Percentiles rank a stretch among this genome's conserved stretches.
These are phyloP conservation scores for Colletes latitarsis DNA, from an alignment of 1,140 invertebrate species.

Conservation along the genomic window DNA sequence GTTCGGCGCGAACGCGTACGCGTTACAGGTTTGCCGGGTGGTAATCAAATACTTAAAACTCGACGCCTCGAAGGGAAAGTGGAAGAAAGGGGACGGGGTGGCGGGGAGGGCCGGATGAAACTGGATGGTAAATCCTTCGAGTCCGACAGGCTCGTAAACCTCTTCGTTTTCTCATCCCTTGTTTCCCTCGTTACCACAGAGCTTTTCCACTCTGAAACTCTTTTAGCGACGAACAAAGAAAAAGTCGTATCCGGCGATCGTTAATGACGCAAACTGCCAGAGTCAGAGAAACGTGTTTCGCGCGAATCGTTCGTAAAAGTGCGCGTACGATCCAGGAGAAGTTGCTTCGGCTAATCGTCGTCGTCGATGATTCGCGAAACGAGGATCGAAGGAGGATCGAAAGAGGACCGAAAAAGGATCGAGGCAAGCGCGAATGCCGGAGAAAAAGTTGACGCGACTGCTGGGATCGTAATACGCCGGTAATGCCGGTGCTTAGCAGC, in stretches of 20 bases:
- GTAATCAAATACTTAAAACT: constrained; percentile 79
- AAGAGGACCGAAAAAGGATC: constrained; percentile 1
- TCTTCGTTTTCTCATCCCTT: constrained; percentile 43
- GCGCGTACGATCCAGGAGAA: no score
- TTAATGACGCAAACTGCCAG: no score
- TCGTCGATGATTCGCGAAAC: neutral
- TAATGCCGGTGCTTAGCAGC: constrained; percentile 80
- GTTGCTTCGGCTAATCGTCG: constrained; percentile 6
- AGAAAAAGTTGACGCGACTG: constrained; percentile 74
- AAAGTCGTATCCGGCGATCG: no score
- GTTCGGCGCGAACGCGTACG: constrained; percentile 41
- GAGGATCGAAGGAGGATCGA: neutral
- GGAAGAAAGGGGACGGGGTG: constrained; percentile 25
- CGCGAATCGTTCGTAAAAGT: no score
- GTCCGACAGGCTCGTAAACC: constrained; percentile 59
- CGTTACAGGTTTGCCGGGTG: constrained; percentile 68
- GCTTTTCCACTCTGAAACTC: no score
- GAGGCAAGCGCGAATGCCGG: constrained; percentile 35
- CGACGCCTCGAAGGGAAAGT: constrained; percentile 14
- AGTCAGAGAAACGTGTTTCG: no score
- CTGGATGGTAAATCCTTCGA: constrained; percentile 40
- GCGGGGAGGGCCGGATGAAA: constrained; percentile 19
- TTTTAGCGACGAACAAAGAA: no score
- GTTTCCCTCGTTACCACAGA: neutral
- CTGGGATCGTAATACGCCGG: constrained; percentile 77